phyloP scores from a whole-genome alignment of 2,113 vertebrate species.

The Balaenoptera acutorostrata region DNA sequence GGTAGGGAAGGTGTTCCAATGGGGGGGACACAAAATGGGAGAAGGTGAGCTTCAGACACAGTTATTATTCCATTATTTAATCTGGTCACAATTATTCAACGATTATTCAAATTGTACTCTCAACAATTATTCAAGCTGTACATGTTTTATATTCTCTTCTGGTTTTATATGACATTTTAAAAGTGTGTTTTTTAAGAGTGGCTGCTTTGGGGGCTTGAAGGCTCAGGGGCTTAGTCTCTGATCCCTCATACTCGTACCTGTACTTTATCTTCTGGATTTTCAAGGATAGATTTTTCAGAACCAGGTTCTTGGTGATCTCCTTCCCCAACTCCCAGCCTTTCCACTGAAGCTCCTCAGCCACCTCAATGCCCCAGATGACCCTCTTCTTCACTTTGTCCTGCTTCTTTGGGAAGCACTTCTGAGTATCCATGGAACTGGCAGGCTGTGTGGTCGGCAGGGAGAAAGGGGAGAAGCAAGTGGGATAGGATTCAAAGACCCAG shows the following conservation, averaged over 20 bases:
- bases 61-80: not conserved
- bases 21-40: too few species aligned
- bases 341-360: slow-evolving; percentile 85
- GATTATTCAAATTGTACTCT: not conserved
- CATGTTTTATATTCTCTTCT: not conserved
- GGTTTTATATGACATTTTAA: not conserved
- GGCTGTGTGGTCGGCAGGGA: not conserved
- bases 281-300: slow-evolving; percentile 87
- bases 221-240: not conserved
- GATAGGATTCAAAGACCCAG: not conserved
- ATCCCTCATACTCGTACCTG: slow-evolving; percentile 78
- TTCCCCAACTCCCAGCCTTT: slow-evolving; percentile 86
- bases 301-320: slow-evolving; percentile 86
- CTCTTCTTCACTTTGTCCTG: slow-evolving; percentile 74
- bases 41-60: not conserved
- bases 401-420: not conserved
- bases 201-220: not conserved
- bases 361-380: slow-evolving; percentile 88
- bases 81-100: not conserved
- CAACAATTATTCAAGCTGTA: not conserved
- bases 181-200: not conserved
- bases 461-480: not conserved
- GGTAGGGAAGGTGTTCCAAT: not conserved
- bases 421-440: not conserved
- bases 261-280: slow-evolving; percentile 89